phyloP scores from a whole-genome alignment of 1,140 invertebrate species.

The Hydropsyche tenuis region DNA sequence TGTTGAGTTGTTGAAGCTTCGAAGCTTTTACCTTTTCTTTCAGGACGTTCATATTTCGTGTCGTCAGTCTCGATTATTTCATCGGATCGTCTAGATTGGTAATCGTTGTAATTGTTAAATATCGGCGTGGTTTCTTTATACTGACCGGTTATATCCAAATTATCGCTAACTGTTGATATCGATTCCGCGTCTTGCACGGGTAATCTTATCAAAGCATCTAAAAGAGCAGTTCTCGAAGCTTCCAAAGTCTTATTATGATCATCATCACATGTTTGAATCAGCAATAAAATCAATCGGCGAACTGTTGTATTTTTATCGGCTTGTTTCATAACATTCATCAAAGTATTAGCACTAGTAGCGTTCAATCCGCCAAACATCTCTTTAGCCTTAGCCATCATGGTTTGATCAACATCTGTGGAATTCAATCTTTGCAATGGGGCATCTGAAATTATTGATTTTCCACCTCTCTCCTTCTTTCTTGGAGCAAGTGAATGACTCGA shows the following conservation, averaged over 20 bases:
- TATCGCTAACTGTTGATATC: conserved; percentile 51
- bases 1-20: conserved; percentile 52
- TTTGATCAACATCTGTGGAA: conserved; percentile 56
- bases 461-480: conserved; percentile 49
- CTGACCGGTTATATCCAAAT: conserved; percentile 47
- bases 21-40: conserved; percentile 58
- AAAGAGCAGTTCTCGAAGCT: conserved; percentile 67
- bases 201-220: conserved; percentile 71
- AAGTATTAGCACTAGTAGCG: conserved; percentile 72
- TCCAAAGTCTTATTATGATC: conserved; percentile 71
- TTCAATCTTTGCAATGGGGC: conserved; percentile 46
- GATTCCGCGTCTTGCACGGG: conserved; percentile 64
- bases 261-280: conserved; percentile 79
- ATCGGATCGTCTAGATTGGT: conserved; percentile 54
- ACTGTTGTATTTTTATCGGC: conserved; percentile 78
- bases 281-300: conserved; percentile 72
- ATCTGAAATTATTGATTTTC: conserved; percentile 42
- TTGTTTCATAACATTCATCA: conserved; percentile 81
- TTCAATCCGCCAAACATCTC: conserved; percentile 79
- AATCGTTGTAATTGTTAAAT: conserved; percentile 52
- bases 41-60: conserved; percentile 32
- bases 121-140: conserved; percentile 50
- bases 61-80: conserved; percentile 50
- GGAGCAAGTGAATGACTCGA: conserved; percentile 45
- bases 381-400: conserved; percentile 71